Evolutionary conservation across 1,140 invertebrate species (phyloP).

Genomic region (Drosophila teissieri): DNA sequence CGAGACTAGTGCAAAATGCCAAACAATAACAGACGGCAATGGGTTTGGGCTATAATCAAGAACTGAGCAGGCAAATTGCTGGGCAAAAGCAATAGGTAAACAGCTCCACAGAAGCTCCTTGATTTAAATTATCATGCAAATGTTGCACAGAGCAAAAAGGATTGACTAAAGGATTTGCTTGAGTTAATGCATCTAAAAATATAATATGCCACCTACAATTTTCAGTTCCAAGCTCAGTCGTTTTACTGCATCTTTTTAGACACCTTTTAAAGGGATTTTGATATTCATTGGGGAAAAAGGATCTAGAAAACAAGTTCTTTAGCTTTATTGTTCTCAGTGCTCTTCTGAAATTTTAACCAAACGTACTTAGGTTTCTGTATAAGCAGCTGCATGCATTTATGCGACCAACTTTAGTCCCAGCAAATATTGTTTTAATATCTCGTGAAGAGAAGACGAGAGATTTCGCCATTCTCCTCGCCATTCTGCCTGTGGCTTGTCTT

Average conservation of each 20-base stretch:
- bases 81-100: slow-evolving; percentile 19
- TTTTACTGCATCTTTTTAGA: too few relatives aligned
- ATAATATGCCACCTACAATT: too few relatives aligned
- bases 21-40: slow-evolving; percentile 62
- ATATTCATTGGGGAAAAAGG: too few relatives aligned
- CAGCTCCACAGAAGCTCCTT: neutral
- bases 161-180: neutral
- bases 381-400: slow-evolving; percentile 62
- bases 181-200: too few relatives aligned
- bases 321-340: neutral
- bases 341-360: neutral
- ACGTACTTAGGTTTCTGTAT: slow-evolving; percentile 24
- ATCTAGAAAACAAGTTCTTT: too few relatives aligned
- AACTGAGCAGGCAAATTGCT: slow-evolving; percentile 41
- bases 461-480: neutral
- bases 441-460: slow-evolving; percentile 21
- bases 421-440: slow-evolving; percentile 81
- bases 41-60: slow-evolving; percentile 57
- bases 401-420: slow-evolving; percentile 55
- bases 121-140: slow-evolving; percentile 51
- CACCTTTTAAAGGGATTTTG: too few relatives aligned
- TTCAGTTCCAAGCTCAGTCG: too few relatives aligned
- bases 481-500: slow-evolving; percentile 21
- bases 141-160: slow-evolving; percentile 7
- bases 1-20: slow-evolving; percentile 59